Conservation (phyloP, 2,888 invertebrate genomes). For the Agrilus cyanescens region DNA sequence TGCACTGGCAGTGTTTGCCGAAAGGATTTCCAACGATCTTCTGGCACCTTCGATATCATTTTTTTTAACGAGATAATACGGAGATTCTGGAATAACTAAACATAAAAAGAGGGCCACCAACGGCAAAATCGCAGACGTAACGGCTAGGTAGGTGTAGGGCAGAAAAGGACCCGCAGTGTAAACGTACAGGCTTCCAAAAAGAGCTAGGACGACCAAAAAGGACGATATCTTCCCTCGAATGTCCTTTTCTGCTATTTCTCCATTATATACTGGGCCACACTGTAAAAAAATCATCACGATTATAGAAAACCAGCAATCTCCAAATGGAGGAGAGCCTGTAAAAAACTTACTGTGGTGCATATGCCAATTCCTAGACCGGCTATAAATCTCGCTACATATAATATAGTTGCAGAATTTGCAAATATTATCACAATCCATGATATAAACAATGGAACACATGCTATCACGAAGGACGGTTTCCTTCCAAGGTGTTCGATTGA, state of each 20-base stretch:
- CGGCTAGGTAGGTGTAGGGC: constrained; percentile 28
- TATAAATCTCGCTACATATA: constrained; percentile 49
- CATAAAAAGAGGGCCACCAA: constrained; percentile 30
- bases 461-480: constrained; percentile 38
- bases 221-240: constrained; percentile 34
- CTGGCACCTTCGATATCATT: constrained; percentile 26
- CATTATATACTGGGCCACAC: constrained; percentile 31
- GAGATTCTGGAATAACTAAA: constrained; percentile 37
- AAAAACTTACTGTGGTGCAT: constrained; percentile 6
- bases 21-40: constrained; percentile 22
- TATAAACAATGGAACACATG: constrained; percentile 39
- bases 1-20: constrained; percentile 28
- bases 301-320: too few species aligned
- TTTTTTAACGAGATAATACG: constrained; percentile 35
- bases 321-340: too few species aligned
- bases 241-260: constrained; percentile 36
- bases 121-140: constrained; percentile 28
- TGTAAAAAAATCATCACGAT: constrained; percentile 22
- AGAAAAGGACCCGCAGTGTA: constrained; percentile 32
- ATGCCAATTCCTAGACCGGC: constrained; percentile 61
- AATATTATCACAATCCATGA: constrained; percentile 36
- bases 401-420: constrained; percentile 33
- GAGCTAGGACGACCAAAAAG: constrained; percentile 28
- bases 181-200: constrained; percentile 31
- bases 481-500: constrained; percentile 46